Evolutionary conservation across 2,113 vertebrate species (phyloP).

Genomic region (Anthoscopus minutus): DNA sequence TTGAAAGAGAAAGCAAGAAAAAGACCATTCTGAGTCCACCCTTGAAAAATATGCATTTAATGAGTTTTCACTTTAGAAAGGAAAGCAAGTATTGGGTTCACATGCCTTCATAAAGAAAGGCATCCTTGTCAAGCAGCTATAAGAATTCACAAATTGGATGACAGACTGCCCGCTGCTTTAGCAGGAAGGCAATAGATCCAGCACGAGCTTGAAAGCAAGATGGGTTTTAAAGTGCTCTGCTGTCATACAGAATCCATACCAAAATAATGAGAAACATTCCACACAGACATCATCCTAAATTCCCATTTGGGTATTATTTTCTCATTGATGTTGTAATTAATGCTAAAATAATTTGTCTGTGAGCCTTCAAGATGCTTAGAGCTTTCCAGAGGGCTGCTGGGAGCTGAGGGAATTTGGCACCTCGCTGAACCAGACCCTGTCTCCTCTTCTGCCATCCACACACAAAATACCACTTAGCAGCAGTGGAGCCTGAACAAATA

Average conservation of each 20-base stretch:
- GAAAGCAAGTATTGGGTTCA: not conserved
- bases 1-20: not conserved
- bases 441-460: not conserved
- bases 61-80: constrained; percentile 1
- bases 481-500: not conserved
- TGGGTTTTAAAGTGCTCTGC: not conserved
- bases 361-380: constrained; percentile 20
- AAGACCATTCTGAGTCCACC: not conserved
- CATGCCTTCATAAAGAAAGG: not conserved
- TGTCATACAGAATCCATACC: not conserved
- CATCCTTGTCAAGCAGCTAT: not conserved
- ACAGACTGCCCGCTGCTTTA: not conserved
- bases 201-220: not conserved
- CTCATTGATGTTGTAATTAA: constrained; percentile 54
- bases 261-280: constrained; percentile 32
- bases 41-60: not conserved
- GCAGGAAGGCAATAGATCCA: not conserved
- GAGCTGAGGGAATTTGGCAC: constrained; percentile 11
- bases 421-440: not conserved
- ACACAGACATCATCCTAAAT: not conserved
- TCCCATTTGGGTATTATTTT: constrained; percentile 39
- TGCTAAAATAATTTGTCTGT: constrained; percentile 37
- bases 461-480: not conserved
- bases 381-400: constrained; percentile 7
- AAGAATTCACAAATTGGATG: not conserved